Conservation (phyloP, 2,888 invertebrate genomes). For the Xanthorhoe designata region DNA sequence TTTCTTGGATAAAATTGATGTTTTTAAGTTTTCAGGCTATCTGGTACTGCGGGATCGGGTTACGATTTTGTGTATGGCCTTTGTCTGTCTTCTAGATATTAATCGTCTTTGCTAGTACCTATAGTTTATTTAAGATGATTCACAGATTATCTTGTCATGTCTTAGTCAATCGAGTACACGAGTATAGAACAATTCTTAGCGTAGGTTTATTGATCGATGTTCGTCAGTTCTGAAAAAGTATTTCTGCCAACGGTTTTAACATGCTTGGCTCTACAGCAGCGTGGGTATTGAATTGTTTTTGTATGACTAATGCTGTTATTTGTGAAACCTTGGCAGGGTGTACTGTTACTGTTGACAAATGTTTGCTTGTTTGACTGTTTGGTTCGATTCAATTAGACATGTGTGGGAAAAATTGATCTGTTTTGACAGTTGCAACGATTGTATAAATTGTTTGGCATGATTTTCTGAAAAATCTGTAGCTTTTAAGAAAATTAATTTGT, state of each 20-base stretch:
- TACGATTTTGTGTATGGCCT: no score
- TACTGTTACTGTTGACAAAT: slow-evolving; percentile 69
- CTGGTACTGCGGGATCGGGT: no score
- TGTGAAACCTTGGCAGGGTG: slow-evolving; percentile 66
- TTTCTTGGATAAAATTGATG: no score
- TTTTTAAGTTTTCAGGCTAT: no score
- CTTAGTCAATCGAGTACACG: not conserved
- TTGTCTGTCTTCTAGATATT: no score
- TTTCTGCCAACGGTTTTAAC: slow-evolving; percentile 38
- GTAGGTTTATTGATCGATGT: slow-evolving; percentile 16
- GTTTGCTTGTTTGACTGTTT: slow-evolving; percentile 53
- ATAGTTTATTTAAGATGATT: not conserved
- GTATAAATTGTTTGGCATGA: not conserved
- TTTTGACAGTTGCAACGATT: slow-evolving; percentile 4
- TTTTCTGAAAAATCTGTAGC: not conserved
- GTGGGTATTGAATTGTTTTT: slow-evolving; percentile 68
- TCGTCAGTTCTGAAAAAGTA: slow-evolving; percentile 1
- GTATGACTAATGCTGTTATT: slow-evolving; percentile 76
- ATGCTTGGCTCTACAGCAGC: slow-evolving; percentile 64
- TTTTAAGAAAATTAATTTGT: not conserved
- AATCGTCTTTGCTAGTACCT: no score
- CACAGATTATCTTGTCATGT: not conserved
- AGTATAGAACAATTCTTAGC: not conserved
- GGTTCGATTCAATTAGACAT: slow-evolving; percentile 20
- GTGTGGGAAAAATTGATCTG: slow-evolving; percentile 1